A percentile compares a stretch with the other conserved stretches of the same genome.
These are phyloP conservation scores for Pseudocheirus occidentalis DNA, from an alignment of 2,797 vertebrate genomes.

Conservation along the genomic window DNA sequence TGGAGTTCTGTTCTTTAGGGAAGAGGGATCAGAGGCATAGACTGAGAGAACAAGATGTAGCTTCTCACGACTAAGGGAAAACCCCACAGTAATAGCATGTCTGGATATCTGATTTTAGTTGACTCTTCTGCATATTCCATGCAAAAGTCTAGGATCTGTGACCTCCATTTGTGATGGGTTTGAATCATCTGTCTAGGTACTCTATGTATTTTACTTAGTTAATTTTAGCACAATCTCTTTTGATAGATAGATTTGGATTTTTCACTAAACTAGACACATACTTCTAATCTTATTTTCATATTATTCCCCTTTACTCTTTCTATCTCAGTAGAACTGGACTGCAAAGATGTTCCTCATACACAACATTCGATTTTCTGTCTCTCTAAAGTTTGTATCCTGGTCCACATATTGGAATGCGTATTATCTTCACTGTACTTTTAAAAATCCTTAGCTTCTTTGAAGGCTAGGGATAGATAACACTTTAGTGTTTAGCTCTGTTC, in stretches of 20 bases:
- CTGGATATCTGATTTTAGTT: background rate
- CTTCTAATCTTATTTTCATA: background rate
- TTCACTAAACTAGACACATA: conserved; percentile 25
- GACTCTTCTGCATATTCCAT: background rate
- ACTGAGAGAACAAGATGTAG: background rate
- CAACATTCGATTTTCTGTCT: background rate
- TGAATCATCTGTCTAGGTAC: conserved; percentile 55
- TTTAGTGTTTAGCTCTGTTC: background rate
- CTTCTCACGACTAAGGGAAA: background rate
- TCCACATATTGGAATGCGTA: background rate
- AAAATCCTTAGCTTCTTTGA: background rate
- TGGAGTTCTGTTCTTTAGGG: background rate
- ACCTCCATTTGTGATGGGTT: background rate
- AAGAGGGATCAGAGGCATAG: background rate
- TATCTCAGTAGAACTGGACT: background rate
- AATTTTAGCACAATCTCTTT: conserved; percentile 57
- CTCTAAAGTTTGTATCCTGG: background rate
- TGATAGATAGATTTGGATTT: conserved; percentile 62
- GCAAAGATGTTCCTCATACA: background rate
- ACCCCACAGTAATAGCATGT: background rate
- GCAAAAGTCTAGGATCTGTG: background rate
- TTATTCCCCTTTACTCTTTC: background rate
- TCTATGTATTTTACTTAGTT: conserved; percentile 38
- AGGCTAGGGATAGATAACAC: background rate
- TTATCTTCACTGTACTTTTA: background rate